These are phyloP conservation scores for Albula goreensis DNA, from an alignment of 2,113 vertebrate genomes.

Conservation along the genomic window DNA sequence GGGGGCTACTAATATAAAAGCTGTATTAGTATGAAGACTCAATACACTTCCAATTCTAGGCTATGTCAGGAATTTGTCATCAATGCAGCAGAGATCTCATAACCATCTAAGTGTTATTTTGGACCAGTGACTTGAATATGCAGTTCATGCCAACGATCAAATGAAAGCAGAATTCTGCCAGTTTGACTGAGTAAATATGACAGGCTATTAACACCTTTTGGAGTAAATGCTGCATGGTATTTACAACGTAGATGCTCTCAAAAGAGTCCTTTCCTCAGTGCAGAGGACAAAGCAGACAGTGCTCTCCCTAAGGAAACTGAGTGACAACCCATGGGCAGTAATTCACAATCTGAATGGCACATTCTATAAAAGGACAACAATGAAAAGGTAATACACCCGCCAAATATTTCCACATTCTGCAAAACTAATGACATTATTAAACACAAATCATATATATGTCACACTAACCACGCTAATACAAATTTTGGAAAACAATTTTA, in stretches of 20 bases:
- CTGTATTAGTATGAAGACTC: neutral
- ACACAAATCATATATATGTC: neutral
- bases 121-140: neutral
- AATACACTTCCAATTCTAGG: neutral
- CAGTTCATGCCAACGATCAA: neutral
- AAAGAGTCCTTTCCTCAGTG: neutral
- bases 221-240: neutral
- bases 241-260: neutral
- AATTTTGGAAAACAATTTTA: neutral
- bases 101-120: neutral
- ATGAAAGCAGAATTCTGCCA: neutral
- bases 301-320: neutral
- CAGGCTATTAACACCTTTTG: neutral
- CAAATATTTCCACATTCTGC: neutral
- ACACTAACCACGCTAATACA: neutral
- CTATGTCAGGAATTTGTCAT: constrained; percentile 28
- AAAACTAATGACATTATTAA: neutral
- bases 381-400: neutral
- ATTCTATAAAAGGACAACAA: neutral
- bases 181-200: neutral
- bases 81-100: constrained; percentile 14
- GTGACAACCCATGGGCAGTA: neutral
- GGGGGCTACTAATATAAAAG: neutral
- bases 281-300: neutral
- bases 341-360: neutral